phyloP scores from a whole-genome alignment of 2,113 vertebrate genomes.

The Strix aluco region DNA sequence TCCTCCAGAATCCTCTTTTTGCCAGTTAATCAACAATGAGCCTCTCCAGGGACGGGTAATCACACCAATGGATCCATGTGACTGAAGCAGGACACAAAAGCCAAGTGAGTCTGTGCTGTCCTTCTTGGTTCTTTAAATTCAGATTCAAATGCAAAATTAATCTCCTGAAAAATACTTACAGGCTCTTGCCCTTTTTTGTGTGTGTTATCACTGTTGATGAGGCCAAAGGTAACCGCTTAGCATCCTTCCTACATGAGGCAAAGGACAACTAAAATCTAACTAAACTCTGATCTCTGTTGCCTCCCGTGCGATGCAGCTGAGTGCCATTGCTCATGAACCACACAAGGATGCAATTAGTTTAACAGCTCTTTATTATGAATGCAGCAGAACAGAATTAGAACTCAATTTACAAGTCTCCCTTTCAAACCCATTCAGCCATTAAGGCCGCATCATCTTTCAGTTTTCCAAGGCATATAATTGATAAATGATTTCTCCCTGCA shows the following conservation, averaged over 20 bases:
- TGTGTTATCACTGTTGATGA: neutral
- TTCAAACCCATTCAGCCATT: conserved; percentile 67
- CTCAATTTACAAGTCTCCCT: conserved; percentile 71
- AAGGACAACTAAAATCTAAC: neutral
- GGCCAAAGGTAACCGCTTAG: neutral
- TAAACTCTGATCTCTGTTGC: neutral
- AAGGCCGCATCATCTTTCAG: conserved; percentile 46
- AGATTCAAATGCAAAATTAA: neutral
- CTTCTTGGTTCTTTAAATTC: neutral
- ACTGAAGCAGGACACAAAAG: neutral
- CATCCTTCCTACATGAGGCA: neutral
- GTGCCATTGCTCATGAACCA: neutral
- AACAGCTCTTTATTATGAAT: conserved; percentile 60
- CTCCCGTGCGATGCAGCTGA: neutral
- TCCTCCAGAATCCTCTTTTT: neutral
- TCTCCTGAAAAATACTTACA: neutral
- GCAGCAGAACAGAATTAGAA: conserved; percentile 59
- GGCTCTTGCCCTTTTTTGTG: neutral
- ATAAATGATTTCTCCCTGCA: conserved; percentile 62
- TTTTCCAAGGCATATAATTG: conserved; percentile 59
- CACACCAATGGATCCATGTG: neutral
- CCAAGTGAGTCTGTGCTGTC: neutral
- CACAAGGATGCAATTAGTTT: conserved; percentile 56
- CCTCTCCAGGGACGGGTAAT: neutral
- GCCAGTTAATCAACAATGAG: neutral